These are phyloP conservation scores for Sesamia nonagrioides DNA, from an alignment of 1,140 invertebrate genomes.

Conservation along the genomic window DNA sequence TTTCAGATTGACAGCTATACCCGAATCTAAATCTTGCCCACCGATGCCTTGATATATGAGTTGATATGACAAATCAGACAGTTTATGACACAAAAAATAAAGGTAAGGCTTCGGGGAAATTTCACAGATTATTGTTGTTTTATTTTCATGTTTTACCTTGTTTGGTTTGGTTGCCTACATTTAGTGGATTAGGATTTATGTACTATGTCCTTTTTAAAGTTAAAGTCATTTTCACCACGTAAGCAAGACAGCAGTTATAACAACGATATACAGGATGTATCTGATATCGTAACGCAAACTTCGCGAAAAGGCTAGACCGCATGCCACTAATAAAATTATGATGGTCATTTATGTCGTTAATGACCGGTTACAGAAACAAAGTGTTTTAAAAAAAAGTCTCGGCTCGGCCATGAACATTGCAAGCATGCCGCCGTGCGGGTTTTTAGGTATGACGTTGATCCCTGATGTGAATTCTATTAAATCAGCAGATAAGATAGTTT, in stretches of 20 bases:
- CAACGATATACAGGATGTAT: no score
- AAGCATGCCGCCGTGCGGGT: no score
- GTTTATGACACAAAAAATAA: slow-evolving; percentile 43
- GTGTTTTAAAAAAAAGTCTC: no score
- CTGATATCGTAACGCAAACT: no score
- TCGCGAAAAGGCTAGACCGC: no score
- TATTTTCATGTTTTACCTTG: slow-evolving; percentile 13
- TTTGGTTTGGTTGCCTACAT: not conserved
- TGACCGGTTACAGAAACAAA: no score
- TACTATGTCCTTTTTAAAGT: not conserved
- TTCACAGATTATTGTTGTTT: slow-evolving; percentile 21
- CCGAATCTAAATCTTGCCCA: slow-evolving; percentile 51
- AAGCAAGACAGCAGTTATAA: not conserved
- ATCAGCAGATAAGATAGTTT: no score
- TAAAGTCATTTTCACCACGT: not conserved
- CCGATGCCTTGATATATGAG: slow-evolving; percentile 43
- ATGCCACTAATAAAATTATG: no score
- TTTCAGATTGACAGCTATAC: slow-evolving; percentile 53
- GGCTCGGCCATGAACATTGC: no score
- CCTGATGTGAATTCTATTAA: no score
- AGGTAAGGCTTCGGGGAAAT: slow-evolving; percentile 34
- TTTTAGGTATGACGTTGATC: no score
- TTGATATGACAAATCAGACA: slow-evolving; percentile 47
- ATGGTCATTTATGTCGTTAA: no score
- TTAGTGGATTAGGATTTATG: not conserved